These are phyloP conservation scores for Sigmodon hispidus DNA, from an alignment of 2,113 vertebrate genomes.

Conservation along the genomic window DNA sequence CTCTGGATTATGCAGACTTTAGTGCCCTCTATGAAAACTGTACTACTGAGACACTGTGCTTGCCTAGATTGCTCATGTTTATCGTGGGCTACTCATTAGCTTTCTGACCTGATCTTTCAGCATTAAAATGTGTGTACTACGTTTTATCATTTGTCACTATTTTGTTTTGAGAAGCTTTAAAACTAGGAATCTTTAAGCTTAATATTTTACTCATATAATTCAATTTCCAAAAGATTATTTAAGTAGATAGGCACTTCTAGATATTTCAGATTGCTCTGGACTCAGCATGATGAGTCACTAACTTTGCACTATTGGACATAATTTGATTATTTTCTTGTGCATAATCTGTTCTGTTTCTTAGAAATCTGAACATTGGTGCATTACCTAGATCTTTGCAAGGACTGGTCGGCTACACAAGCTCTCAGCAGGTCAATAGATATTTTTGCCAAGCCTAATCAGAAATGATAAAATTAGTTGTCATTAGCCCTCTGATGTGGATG, in stretches of 20 bases:
- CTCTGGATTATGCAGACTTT: not conserved
- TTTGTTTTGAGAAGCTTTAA: conserved; percentile 46
- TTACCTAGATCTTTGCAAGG: not conserved
- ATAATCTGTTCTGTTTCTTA: conserved; percentile 8
- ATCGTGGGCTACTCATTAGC: not conserved
- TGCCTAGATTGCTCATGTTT: conserved; percentile 2
- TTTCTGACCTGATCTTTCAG: conserved; percentile 19
- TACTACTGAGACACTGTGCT: conserved; percentile 24
- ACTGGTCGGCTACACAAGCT: not conserved
- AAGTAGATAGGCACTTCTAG: conserved; percentile 50
- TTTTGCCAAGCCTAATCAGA: not conserved
- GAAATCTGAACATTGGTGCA: not conserved
- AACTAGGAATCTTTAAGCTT: conserved; percentile 38
- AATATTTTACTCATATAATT: conserved; percentile 26
- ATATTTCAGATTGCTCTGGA: conserved; percentile 31
- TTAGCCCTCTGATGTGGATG: too few relatives aligned
- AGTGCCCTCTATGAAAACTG: not conserved
- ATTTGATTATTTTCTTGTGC: conserved; percentile 38
- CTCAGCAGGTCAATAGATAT: not conserved
- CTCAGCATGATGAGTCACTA: not conserved
- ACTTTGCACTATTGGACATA: conserved; percentile 25
- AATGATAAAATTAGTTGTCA: not conserved
- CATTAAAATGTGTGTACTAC: conserved; percentile 11
- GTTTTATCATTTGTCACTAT: conserved; percentile 44
- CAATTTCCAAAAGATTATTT: conserved; percentile 47